These are phyloP conservation scores for Scaptomyza caliginosa DNA, from an alignment of 2,888 invertebrate genomes.

Conservation along the genomic window DNA sequence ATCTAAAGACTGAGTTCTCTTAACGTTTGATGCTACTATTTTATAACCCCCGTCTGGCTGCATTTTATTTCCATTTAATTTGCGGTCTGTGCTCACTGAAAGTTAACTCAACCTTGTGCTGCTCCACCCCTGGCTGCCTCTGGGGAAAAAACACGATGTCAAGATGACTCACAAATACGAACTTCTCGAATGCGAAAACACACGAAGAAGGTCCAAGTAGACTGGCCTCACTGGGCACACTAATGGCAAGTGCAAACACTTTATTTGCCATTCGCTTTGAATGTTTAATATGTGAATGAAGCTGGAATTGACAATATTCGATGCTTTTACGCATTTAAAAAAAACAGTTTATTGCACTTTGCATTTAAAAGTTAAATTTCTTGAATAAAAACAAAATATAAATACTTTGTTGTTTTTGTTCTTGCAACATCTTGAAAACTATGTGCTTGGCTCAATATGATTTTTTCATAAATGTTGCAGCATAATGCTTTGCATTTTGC, in stretches of 20 bases:
- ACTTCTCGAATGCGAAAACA: background rate
- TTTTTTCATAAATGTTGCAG: background rate
- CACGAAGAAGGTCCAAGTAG: background rate
- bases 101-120: constrained; percentile 13
- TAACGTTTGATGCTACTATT: constrained; percentile 18
- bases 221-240: background rate
- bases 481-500: background rate
- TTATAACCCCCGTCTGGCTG: constrained; percentile 31
- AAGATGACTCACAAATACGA: background rate
- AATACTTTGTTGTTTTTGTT: no score
- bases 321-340: constrained; percentile 11
- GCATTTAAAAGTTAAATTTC: no score
- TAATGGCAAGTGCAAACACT: constrained; percentile 10
- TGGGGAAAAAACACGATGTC: background rate
- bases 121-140: constrained; percentile 4
- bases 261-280: constrained; percentile 32
- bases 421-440: background rate
- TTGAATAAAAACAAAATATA: no score
- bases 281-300: constrained; percentile 39
- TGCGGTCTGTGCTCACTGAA: constrained; percentile 32
- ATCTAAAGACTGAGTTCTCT: constrained; percentile 15
- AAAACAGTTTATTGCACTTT: constrained; percentile 5
- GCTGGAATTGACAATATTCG: constrained; percentile 18
- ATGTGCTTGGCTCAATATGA: background rate
- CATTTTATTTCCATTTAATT: constrained; percentile 72